These are phyloP conservation scores for Colistium nudipinnis DNA, from an alignment of 2,113 vertebrate genomes.

Conservation along the genomic window DNA sequence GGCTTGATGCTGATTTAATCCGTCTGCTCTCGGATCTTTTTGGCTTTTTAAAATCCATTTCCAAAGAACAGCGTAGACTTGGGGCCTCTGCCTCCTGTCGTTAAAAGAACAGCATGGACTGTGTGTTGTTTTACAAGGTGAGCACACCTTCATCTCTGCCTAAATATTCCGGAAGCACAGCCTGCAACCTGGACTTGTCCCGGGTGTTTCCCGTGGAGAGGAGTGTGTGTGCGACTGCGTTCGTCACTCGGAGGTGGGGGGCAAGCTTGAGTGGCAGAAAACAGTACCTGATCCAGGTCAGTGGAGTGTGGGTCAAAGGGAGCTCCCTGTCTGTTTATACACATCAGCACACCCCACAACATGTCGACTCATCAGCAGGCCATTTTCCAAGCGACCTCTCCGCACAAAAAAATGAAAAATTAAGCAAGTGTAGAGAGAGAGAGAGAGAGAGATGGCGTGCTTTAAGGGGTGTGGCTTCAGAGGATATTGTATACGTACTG, in stretches of 20 bases:
- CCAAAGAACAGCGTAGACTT: neutral
- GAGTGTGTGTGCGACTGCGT: conserved; percentile 23
- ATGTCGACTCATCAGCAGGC: conserved; percentile 68
- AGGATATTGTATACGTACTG: neutral
- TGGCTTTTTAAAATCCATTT: neutral
- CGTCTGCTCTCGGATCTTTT: neutral
- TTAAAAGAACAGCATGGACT: conserved; percentile 20
- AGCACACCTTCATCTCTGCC: conserved; percentile 27
- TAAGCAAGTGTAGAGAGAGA: conserved; percentile 1
- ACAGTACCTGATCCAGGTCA: conserved; percentile 68
- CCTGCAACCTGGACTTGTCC: conserved; percentile 7
- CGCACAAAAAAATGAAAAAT: conserved; percentile 28
- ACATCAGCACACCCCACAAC: conserved; percentile 58
- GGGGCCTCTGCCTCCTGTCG: neutral
- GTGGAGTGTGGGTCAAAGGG: conserved; percentile 67
- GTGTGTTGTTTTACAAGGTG: conserved; percentile 32
- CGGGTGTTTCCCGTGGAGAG: conserved; percentile 46
- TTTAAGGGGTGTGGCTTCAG: neutral
- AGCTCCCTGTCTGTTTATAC: conserved; percentile 65
- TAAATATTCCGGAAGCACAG: conserved; percentile 38
- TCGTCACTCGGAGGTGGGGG: conserved; percentile 54
- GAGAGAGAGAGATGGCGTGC: neutral
- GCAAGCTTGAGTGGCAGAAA: conserved; percentile 67
- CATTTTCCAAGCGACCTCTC: conserved; percentile 61
- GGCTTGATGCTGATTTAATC: neutral